Conservation (phyloP, 92 coral and sea anemone genomes). For the Isaurus tuberculatus region DNA sequence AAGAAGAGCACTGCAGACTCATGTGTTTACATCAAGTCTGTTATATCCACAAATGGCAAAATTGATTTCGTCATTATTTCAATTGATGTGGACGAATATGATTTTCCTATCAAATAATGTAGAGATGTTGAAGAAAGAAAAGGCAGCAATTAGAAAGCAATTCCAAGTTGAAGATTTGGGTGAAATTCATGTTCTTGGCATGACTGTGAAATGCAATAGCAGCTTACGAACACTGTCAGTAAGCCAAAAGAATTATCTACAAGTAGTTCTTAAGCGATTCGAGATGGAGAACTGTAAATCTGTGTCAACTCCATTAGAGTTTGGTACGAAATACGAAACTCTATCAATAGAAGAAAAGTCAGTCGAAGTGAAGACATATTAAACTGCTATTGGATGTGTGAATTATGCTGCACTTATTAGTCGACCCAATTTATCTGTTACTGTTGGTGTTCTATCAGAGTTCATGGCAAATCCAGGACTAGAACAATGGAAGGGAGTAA, state of each 20-base stretch:
- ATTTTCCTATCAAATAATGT: slow-evolving; percentile 20
- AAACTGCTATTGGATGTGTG: neutral
- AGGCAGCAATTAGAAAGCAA: no score
- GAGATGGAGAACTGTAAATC: slow-evolving; percentile 5
- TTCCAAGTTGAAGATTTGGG: no score
- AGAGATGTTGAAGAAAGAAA: slow-evolving; percentile 5
- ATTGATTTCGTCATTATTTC: slow-evolving; percentile 28
- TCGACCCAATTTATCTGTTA: neutral
- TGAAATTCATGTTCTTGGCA: no score
- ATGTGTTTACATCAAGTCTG: slow-evolving; percentile 39
- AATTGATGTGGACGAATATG: slow-evolving; percentile 38
- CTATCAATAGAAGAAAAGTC: neutral
- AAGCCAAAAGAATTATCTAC: no score
- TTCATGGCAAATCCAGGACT: neutral
- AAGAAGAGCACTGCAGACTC: slow-evolving; percentile 35
- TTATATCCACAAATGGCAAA: slow-evolving; percentile 25
- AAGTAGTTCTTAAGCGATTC: neutral
- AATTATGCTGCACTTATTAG: neutral
- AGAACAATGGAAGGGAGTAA: neutral
- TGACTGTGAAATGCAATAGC: no score
- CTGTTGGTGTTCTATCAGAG: neutral
- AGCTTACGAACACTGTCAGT: no score
- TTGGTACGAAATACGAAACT: neutral
- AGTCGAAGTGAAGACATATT: neutral
- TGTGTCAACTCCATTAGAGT: slow-evolving; percentile 1